phyloP scores from a whole-genome alignment of 2,888 invertebrate species.

The Tolmerus cingulatus region DNA sequence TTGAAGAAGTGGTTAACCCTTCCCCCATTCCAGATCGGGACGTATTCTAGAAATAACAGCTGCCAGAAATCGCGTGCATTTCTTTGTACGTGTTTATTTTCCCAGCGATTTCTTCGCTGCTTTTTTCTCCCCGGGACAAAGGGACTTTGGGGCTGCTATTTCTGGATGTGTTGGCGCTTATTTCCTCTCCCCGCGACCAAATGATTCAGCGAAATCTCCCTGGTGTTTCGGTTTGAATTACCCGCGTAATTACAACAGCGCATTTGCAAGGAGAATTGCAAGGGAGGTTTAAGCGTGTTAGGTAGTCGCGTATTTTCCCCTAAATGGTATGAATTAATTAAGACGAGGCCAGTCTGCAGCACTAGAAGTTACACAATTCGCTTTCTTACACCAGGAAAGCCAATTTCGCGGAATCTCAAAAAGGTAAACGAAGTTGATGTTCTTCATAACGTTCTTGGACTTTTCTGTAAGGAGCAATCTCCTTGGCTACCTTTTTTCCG shows the following conservation, averaged over 20 bases:
- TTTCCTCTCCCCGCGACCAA: background rate
- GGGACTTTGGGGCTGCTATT: background rate
- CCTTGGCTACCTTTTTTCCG: background rate
- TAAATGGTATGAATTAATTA: conserved; percentile 13
- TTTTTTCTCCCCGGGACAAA: background rate
- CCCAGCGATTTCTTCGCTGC: background rate
- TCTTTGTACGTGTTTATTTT: background rate
- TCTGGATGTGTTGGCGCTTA: background rate
- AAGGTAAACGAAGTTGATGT: background rate
- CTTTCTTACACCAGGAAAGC: background rate
- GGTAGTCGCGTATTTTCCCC: background rate
- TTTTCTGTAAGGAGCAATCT: background rate
- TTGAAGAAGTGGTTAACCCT: background rate
- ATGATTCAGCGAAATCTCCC: background rate
- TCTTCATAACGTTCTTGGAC: background rate
- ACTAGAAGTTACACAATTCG: background rate
- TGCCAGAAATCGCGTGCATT: background rate
- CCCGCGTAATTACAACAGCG: background rate
- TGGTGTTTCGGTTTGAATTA: background rate
- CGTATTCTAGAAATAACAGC: background rate
- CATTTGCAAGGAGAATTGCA: background rate
- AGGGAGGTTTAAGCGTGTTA: background rate
- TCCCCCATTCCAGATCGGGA: background rate
- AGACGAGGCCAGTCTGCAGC: background rate
- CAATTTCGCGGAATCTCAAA: background rate